Evolutionary conservation across 2,797 vertebrate species (phyloP).

Genomic region (Phalloptychus januarius): DNA sequence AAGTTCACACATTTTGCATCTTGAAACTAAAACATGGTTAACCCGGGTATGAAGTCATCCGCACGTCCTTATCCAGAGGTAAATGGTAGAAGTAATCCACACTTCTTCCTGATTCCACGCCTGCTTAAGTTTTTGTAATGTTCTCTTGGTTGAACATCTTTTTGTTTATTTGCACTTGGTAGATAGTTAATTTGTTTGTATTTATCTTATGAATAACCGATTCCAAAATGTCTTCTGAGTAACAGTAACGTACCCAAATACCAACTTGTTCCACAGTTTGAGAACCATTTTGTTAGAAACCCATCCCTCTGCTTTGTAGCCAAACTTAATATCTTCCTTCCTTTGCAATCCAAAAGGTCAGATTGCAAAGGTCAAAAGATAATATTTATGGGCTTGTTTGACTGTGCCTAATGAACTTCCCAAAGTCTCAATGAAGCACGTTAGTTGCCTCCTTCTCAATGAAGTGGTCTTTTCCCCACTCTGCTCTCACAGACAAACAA

Average conservation of each 20-base stretch:
- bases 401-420: conserved; percentile 69
- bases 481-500: conserved; percentile 84
- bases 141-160: background rate
- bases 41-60: background rate
- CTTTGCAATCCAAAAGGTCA: too few species aligned
- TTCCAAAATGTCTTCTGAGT: background rate
- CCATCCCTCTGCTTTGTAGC: background rate
- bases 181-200: background rate
- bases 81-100: background rate
- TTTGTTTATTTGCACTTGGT: background rate
- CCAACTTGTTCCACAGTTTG: background rate
- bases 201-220: background rate
- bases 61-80: background rate
- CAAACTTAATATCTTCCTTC: conserved; percentile 7
- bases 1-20: background rate
- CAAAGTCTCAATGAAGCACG: conserved; percentile 61
- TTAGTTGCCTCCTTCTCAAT: conserved; percentile 83
- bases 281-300: background rate
- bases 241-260: background rate
- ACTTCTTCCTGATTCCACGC: background rate
- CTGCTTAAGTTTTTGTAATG: background rate
- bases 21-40: background rate
- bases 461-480: conserved; percentile 76
- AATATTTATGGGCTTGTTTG: conserved; percentile 79
- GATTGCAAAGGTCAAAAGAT: conserved; percentile 74